Conservation (phyloP, 2,113 vertebrate species). For the Sterrhoptilus dennistouni region DNA sequence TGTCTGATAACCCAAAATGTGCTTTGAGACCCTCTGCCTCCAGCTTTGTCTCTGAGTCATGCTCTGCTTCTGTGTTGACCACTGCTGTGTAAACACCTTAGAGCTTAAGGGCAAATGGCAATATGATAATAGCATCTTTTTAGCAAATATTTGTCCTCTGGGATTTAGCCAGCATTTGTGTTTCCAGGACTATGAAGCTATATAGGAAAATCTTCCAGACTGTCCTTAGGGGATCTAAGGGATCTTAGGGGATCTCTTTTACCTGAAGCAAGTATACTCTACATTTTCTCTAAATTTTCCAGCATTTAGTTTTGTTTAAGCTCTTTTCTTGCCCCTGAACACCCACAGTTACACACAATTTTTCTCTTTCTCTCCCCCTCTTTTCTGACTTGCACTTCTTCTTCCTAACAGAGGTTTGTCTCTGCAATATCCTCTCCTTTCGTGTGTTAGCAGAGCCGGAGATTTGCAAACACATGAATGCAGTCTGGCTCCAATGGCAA, state of each 20-base stretch:
- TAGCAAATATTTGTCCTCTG: conserved; percentile 32
- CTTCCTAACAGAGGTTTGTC: background rate
- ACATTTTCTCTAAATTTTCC: background rate
- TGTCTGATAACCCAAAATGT: background rate
- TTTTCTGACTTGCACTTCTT: background rate
- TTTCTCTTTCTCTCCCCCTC: background rate
- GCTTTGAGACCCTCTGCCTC: background rate
- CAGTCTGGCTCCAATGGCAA: background rate
- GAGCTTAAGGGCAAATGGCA: conserved; percentile 33
- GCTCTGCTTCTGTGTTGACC: background rate
- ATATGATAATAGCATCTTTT: conserved; percentile 38
- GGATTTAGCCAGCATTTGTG: background rate
- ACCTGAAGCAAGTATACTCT: background rate
- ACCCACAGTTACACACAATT: background rate
- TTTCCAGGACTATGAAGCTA: background rate
- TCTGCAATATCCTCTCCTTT: background rate
- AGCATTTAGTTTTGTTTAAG: background rate
- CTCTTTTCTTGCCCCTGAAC: background rate
- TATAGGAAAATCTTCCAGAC: background rate
- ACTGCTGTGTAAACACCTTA: conserved; percentile 43
- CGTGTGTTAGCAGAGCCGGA: background rate
- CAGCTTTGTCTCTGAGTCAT: background rate
- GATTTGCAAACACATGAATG: background rate
- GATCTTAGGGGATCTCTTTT: background rate
- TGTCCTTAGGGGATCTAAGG: background rate